Evolutionary conservation across 2,113 vertebrate species (phyloP).

Genomic region (Otocyon megalotis): DNA sequence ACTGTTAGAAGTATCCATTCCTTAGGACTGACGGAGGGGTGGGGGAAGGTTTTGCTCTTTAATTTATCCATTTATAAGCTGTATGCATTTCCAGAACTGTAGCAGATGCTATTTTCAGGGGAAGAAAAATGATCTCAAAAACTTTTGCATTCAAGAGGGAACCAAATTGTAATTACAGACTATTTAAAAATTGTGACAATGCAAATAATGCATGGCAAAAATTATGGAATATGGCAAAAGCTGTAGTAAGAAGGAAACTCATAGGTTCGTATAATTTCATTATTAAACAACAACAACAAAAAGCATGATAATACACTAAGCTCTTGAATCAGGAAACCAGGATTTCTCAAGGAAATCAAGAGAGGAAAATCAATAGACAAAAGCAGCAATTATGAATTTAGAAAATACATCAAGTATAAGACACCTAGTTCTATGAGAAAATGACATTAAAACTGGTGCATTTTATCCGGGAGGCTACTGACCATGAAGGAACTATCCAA

Average conservation of each 20-base stretch:
- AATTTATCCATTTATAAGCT: conserved; percentile 48
- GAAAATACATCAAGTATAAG: not conserved
- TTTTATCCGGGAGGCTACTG: not conserved
- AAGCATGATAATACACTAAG: not conserved
- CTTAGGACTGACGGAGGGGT: not conserved
- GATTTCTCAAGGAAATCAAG: conserved; percentile 28
- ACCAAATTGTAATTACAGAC: conserved; percentile 65
- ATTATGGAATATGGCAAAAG: conserved; percentile 48
- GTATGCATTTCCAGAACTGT: conserved; percentile 18
- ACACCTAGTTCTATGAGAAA: not conserved
- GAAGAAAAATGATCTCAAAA: conserved; percentile 12
- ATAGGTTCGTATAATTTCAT: conserved; percentile 55
- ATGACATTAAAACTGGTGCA: not conserved
- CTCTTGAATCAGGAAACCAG: not conserved
- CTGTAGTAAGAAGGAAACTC: conserved; percentile 63
- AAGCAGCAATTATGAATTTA: conserved; percentile 53
- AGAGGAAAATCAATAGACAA: conserved; percentile 2
- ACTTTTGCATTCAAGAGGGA: conserved; percentile 53
- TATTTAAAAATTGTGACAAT: conserved; percentile 26
- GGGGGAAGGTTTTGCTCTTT: not conserved
- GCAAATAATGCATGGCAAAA: conserved; percentile 37
- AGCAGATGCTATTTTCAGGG: not conserved
- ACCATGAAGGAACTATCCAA: not conserved
- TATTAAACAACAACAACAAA: conserved; percentile 18
- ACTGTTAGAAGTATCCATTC: not conserved